A percentile compares a stretch with the other conserved stretches of the same genome.
phyloP scores from a whole-genome alignment of 2,113 vertebrate species.

The Meleagris gallopavo region DNA sequence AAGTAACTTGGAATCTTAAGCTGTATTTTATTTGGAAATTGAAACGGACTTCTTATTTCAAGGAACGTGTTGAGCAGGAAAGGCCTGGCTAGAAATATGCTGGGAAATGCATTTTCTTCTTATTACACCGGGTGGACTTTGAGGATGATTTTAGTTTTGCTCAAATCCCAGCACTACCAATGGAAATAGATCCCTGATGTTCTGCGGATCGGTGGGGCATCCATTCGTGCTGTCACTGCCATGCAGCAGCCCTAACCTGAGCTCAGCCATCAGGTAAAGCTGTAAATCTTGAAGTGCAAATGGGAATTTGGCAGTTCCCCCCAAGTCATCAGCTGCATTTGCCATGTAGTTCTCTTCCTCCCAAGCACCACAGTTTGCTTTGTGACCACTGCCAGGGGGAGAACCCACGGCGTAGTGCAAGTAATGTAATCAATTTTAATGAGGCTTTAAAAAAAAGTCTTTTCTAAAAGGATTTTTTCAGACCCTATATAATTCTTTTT shows the following conservation, averaged over 20 bases:
- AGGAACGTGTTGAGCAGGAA: neutral
- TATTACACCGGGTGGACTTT: neutral
- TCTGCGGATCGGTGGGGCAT: neutral
- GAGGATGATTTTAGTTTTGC: neutral
- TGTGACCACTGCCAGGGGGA: neutral
- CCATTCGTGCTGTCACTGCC: neutral
- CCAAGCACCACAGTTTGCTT: neutral
- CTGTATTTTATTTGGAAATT: neutral
- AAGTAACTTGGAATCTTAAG: neutral
- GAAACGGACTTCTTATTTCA: neutral
- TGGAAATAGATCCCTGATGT: neutral
- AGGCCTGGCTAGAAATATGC: neutral
- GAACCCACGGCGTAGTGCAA: rapidly evolving
- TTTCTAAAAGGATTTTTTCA: neutral
- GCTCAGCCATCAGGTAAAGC: neutral
- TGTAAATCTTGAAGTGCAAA: neutral
- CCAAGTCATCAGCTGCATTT: rapidly evolving
- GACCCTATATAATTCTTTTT: neutral
- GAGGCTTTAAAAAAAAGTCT: neutral
- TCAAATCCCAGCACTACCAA: neutral
- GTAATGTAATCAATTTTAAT: neutral
- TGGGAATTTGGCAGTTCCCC: neutral
- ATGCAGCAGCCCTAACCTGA: neutral
- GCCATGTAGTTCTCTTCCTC: neutral
- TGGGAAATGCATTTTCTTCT: neutral